Percentiles rank a stretch among this genome's conserved stretches.
Conservation (phyloP, 2,888 invertebrate genomes). For the Latrodectus hesperus region DNA sequence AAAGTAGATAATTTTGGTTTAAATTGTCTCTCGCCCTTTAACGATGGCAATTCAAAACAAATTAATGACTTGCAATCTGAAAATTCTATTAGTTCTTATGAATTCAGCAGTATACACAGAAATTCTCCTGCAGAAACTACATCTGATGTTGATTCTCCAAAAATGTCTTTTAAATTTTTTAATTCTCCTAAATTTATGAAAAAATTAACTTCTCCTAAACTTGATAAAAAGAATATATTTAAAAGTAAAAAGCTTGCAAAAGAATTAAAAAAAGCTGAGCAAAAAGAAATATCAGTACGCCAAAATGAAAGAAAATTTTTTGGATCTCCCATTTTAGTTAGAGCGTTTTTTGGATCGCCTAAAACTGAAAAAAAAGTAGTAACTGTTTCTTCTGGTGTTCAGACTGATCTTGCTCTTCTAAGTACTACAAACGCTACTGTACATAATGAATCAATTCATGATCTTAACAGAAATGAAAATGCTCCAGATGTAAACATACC, state of each 20-base stretch:
- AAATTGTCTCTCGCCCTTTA: neutral
- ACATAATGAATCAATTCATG: slow-evolving; percentile 33
- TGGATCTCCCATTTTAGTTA: slow-evolving; percentile 67
- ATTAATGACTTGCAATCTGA: neutral
- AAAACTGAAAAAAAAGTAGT: slow-evolving; percentile 52
- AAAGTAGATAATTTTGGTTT: slow-evolving; percentile 13
- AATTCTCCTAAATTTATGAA: slow-evolving; percentile 71
- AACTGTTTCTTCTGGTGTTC: slow-evolving; percentile 62
- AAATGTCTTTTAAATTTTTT: slow-evolving; percentile 68
- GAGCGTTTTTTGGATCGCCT: slow-evolving; percentile 67
- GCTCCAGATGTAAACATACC: neutral
- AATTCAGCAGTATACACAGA: slow-evolving; percentile 22
- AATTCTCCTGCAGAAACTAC: slow-evolving; percentile 20
- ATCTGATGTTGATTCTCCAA: slow-evolving; percentile 33
- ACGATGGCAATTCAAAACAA: neutral
- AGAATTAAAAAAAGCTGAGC: slow-evolving; percentile 60
- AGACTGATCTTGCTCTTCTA: slow-evolving; percentile 44
- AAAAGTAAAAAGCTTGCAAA: slow-evolving; percentile 62
- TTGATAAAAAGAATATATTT: slow-evolving; percentile 68
- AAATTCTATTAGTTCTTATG: slow-evolving; percentile 17
- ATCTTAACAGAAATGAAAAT: slow-evolving; percentile 41
- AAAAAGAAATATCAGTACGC: slow-evolving; percentile 34
- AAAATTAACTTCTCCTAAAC: slow-evolving; percentile 70
- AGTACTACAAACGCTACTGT: neutral
- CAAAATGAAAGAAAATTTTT: slow-evolving; percentile 67